Conservation (phyloP, 2,113 vertebrate species). For the Lasiurus borealis region DNA sequence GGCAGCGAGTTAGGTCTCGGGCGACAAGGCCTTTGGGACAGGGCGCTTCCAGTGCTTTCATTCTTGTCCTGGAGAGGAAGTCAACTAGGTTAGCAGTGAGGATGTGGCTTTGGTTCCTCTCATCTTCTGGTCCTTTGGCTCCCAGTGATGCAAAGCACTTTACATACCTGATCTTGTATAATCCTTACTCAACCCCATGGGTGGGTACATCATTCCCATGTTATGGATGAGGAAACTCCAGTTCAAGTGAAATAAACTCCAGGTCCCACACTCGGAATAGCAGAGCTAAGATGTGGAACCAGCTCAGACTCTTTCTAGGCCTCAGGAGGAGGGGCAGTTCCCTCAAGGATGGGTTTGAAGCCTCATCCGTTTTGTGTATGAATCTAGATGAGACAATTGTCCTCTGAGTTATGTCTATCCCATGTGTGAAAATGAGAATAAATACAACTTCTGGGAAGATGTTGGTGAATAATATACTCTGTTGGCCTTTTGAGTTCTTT, state of each 20-base stretch:
- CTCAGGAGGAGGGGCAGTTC: background rate
- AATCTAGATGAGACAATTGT: background rate
- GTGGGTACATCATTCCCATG: background rate
- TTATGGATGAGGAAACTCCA: background rate
- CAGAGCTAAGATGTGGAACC: background rate
- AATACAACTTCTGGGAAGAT: background rate
- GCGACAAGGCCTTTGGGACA: constrained; percentile 67
- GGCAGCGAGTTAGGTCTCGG: constrained; percentile 82
- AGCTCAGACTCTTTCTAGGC: background rate
- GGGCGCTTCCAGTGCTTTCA: constrained; percentile 10
- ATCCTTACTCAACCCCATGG: background rate
- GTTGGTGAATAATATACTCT: background rate
- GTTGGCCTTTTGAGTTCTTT: background rate
- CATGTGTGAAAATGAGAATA: background rate
- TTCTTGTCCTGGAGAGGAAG: constrained; percentile 72
- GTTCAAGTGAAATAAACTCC: constrained; percentile 2
- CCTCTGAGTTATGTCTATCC: background rate
- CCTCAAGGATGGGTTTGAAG: background rate
- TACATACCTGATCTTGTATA: background rate
- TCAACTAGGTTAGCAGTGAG: constrained; percentile 15
- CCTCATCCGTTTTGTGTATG: background rate
- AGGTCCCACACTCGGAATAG: background rate
- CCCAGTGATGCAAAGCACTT: background rate
- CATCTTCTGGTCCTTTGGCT: background rate
- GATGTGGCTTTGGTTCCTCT: background rate